Conservation (phyloP, 2,113 vertebrate species). For the Gracilinanus agilis region DNA sequence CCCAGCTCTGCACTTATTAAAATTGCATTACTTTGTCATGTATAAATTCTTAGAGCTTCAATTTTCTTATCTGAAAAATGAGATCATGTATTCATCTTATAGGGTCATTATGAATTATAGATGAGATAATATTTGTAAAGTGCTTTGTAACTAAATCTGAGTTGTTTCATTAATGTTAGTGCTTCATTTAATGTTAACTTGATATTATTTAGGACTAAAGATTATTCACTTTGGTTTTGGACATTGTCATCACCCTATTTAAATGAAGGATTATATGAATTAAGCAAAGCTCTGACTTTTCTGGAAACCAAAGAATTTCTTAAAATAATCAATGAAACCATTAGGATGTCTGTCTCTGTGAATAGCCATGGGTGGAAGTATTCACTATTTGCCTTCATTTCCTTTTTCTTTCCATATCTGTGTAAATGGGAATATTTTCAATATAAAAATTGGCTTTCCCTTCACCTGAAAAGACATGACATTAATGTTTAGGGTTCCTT, state of each 20-base stretch:
- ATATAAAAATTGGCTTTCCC: slow-evolving; percentile 29
- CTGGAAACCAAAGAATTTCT: slow-evolving; percentile 49
- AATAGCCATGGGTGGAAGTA: slow-evolving; percentile 51
- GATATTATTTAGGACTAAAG: not conserved
- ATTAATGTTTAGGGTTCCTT: slow-evolving; percentile 34
- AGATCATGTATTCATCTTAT: not conserved
- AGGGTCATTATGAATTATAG: not conserved
- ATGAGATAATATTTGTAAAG: not conserved
- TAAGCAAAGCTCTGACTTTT: slow-evolving; percentile 68
- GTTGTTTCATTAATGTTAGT: not conserved
- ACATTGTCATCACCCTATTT: not conserved
- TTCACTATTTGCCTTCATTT: slow-evolving; percentile 78
- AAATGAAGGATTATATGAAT: slow-evolving; percentile 69
- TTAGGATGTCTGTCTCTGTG: slow-evolving; percentile 71
- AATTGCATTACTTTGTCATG: not conserved
- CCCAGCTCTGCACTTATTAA: not conserved
- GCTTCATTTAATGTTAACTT: not conserved
- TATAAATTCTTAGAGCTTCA: not conserved
- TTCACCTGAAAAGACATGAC: slow-evolving; percentile 40
- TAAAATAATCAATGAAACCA: slow-evolving; percentile 53
- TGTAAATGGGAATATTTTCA: slow-evolving; percentile 65
- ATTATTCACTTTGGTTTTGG: not conserved
- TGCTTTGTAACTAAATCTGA: not conserved
- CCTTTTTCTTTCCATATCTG: slow-evolving; percentile 55
- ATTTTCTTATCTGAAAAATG: not conserved